Percentiles rank a stretch among this genome's conserved stretches.
Conservation (phyloP, 2,797 vertebrate species). For the Tokudaia muenninki region DNA sequence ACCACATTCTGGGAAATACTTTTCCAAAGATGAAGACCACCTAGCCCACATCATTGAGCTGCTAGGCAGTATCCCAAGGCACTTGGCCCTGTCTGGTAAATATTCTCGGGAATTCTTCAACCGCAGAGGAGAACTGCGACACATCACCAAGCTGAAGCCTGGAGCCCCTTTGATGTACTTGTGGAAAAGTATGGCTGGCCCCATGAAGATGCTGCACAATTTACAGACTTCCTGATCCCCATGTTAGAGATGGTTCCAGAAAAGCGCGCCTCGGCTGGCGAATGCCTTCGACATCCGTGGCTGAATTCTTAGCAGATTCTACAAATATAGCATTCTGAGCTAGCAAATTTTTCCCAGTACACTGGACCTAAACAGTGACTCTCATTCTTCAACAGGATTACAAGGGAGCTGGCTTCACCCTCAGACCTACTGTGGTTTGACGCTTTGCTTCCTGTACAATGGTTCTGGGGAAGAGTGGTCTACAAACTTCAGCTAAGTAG, state of each 20-base stretch:
- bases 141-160: constrained; percentile 99
- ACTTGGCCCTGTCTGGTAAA: constrained; percentile 99
- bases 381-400: constrained; percentile 90
- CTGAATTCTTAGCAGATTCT: constrained; percentile 96
- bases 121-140: constrained; percentile 99
- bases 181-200: constrained; percentile 99
- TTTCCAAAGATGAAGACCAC: constrained; percentile 91
- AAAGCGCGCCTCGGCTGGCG: constrained; percentile 97
- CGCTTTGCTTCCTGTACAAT: constrained; percentile 91
- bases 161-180: constrained; percentile 98
- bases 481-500: constrained; percentile 91
- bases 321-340: constrained; percentile 82
- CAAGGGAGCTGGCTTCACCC: constrained; percentile 90
- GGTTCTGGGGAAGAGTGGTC: constrained; percentile 90
- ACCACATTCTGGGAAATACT: no score
- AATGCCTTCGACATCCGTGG: constrained; percentile 99
- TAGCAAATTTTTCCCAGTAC: constrained; percentile 85
- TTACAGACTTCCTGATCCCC: constrained; percentile 98
- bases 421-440: constrained; percentile 91
- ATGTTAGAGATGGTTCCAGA: constrained; percentile 99
- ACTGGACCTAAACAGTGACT: constrained; percentile 90
- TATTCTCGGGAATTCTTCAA: constrained; percentile 99
- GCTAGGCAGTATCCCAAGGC: constrained; percentile 99
- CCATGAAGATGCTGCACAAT: constrained; percentile 96
- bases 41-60: constrained; percentile 99